Conservation (phyloP, 64 coral and sea anemone genomes). For the Acropora yongei region DNA sequence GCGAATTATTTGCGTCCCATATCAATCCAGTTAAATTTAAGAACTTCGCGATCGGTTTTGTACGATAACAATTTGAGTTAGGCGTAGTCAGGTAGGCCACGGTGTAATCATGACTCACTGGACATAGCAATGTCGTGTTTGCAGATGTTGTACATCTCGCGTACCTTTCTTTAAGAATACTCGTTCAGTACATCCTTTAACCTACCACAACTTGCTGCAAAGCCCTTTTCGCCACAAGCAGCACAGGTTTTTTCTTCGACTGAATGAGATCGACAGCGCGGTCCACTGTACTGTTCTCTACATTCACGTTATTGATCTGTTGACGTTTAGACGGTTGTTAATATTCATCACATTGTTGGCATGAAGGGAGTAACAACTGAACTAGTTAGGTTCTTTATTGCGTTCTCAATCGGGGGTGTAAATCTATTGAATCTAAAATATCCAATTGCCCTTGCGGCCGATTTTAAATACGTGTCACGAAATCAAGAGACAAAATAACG, state of each 20-base stretch:
- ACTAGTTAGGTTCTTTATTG: neutral
- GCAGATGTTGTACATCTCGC: no score
- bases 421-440: neutral
- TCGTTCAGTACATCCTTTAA: neutral
- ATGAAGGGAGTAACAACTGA: neutral
- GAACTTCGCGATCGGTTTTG: no score
- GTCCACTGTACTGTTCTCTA: conserved; percentile 67
- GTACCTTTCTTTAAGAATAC: neutral
- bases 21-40: no score
- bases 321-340: neutral
- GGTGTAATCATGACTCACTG: no score
- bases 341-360: neutral
- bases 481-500: neutral
- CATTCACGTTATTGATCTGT: conserved; percentile 71
- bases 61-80: no score
- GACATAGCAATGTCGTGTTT: no score
- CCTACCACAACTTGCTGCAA: conserved; percentile 87
- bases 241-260: conserved; percentile 65
- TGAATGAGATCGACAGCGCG: conserved; percentile 76
- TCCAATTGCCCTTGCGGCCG: no score
- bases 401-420: neutral
- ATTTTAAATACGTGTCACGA: neutral
- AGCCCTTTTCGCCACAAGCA: conserved; percentile 78
- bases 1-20: no score
- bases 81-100: no score